Base-by-base conservation (phyloP, 1,140 invertebrate species). In the Papilio polytes region DNA sequence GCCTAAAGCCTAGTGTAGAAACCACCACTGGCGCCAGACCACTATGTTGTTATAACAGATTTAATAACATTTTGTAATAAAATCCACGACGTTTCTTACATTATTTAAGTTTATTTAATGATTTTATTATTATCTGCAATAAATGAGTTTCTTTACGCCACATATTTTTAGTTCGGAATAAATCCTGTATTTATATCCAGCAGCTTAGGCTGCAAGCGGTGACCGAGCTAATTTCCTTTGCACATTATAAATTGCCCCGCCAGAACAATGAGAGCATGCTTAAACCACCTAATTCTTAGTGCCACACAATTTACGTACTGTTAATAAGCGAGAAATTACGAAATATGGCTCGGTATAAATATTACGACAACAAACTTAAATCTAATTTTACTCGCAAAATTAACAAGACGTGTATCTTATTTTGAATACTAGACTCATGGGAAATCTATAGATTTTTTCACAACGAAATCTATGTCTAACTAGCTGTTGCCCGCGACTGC, bases 181-280 rank as follows among this genome's bases (percentile, higher is more conserved):
- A 70, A 70, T 70, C 63, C 63, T 36, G 63, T 70, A 70, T 70
- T 70, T 70, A 70, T 70, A 70, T 20, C 59, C 59, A 26, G 59
- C 63, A 31, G 63, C 63, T 70, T 70, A 70, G 63, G 63, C 26
- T 70, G 26, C 63, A 70, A 70, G 63, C 63, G 63, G 63, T 70
- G 63, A 70, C 63, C 63, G 63, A 70, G 63, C 26, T 70, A 70
- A 70, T 70, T 70, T 70, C 63, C 63, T 70, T 70, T 70, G 26
- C 63, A 70, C 63, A 70, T 70, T 70, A 70, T 70, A 70, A 70
- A 70, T 70, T 70, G 63, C 63, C 26, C 13, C 63, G 63, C 63
- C 20, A 70, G 26, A 31, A 70, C 63, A 70, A 70, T 70, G 63
- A 63, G 59, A 70, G 63, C 26, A 70, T 26, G 63, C 63, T 70